Evolutionary conservation across 2,797 vertebrate genomes (phyloP), one percentile per base, ranked within the genome.

Genomic region (Propithecus perrieri): DNA sequence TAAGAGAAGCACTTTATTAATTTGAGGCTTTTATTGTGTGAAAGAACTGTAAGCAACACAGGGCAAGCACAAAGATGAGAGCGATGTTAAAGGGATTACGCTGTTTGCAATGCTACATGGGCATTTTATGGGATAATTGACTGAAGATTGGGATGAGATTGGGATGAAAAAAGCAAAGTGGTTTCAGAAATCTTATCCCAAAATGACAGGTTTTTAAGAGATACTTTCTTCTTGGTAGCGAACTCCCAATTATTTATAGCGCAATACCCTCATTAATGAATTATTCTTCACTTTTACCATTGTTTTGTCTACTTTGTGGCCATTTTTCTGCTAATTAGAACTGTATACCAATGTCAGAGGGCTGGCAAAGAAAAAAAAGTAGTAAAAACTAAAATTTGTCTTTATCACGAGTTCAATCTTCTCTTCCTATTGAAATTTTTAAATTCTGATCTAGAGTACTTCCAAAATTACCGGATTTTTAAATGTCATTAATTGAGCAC

Each of bases 1-100:
- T 35, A 71, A 72, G 53, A 94, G 71, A 95, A 90, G 38, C 55
- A 79, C 28, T 92, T 89, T 65, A 95, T 94, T 93, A 78, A 96
- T 72, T 89, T 61, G 88, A 95, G 53, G 76, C 65, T 96, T 72
- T 95, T 85, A 71, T 85, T 90, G 65, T 50, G 33, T 76, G 76
- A 83, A 95, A 92, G 75, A 95, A 94, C 48, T 75, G 9, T 78
- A 78, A 88, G 79, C 4, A 20, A 89, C 69, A 35, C 18, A 10
- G 55, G 33, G 30, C n/a, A 88, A 90, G 78, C 15, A 85, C 67
- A 74, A 57, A 85, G 65, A 85, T 1, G 41, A 96, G 74, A 91
- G 55, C 17, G 11, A 18, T 24, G 48, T 50, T 43, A 76, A 89
- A 80, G 61, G 28, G 14, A 88, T 53, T 67, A 7, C 4, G 2